Conservation (phyloP, 2,888 invertebrate genomes). For the Boloria selene region DNA sequence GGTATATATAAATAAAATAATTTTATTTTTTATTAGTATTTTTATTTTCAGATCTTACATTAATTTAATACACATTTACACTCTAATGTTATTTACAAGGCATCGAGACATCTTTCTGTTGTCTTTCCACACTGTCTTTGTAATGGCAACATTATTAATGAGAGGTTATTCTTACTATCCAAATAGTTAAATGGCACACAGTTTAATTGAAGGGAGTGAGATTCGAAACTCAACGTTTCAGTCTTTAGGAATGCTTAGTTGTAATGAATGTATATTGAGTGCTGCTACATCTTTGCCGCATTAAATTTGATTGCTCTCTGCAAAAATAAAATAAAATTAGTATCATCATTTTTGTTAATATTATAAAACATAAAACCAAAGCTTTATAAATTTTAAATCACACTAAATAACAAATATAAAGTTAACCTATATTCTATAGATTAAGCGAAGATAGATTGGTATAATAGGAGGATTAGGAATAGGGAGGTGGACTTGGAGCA, state of each 20-base stretch:
- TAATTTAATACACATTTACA: conserved; percentile 26
- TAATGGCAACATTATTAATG: too few relatives aligned
- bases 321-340: conserved; percentile 44
- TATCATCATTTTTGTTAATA: not conserved
- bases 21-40: not conserved
- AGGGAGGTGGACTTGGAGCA: too few relatives aligned
- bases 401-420: too few relatives aligned
- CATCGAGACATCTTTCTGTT: not conserved
- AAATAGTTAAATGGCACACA: too few relatives aligned
- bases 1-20: too few relatives aligned
- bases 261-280: conserved; percentile 59
- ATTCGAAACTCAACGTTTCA: too few relatives aligned
- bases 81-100: conserved; percentile 41
- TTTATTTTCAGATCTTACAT: conserved; percentile 15
- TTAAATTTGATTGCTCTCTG: conserved; percentile 59
- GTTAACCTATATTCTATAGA: too few relatives aligned
- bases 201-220: too few relatives aligned
- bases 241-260: not conserved
- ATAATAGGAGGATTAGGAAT: too few relatives aligned
- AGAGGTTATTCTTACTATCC: too few relatives aligned
- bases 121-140: not conserved
- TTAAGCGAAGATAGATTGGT: too few relatives aligned
- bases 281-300: not conserved
- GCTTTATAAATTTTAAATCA: too few relatives aligned
- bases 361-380: conserved; percentile 2